A percentile compares a stretch with the other conserved stretches of the same genome.
Evolutionary conservation across 2,888 invertebrate genomes (phyloP).

Genomic region (Corbicula japonica): DNA sequence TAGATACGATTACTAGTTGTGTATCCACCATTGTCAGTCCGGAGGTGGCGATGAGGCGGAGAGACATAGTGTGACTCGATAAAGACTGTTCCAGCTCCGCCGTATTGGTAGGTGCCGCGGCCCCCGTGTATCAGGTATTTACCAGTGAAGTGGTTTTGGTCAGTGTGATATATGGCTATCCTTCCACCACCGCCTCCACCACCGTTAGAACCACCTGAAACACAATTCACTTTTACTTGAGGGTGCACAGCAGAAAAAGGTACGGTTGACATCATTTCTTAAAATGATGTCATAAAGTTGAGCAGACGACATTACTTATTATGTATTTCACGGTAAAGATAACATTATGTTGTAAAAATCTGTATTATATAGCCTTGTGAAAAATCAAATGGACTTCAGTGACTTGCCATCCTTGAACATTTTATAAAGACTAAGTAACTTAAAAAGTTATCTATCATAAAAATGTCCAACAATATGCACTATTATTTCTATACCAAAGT

Average conservation of each 20-base stretch:
- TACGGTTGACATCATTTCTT: too few relatives aligned
- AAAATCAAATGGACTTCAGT: too few relatives aligned
- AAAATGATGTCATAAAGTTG: too few relatives aligned
- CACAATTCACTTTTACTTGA: background rate
- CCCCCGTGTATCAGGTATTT: constrained; percentile 73
- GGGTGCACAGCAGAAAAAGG: background rate
- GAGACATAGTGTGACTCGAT: constrained; percentile 48
- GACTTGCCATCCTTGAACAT: too few relatives aligned
- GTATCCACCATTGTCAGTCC: constrained; percentile 69
- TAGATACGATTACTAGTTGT: constrained; percentile 67
- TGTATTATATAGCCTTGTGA: too few relatives aligned
- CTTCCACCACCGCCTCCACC: constrained; percentile 80
- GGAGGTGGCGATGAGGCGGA: constrained; percentile 49
- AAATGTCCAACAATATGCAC: too few relatives aligned
- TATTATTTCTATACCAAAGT: too few relatives aligned
- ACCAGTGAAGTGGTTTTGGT: constrained; percentile 74
- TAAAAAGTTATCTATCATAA: too few relatives aligned
- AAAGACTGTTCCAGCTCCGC: constrained; percentile 77
- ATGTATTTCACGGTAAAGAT: too few relatives aligned
- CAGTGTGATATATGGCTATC: constrained; percentile 78
- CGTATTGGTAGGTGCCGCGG: constrained; percentile 64
- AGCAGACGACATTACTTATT: too few relatives aligned
- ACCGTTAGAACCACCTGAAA: constrained; percentile 67
- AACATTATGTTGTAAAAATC: too few relatives aligned
- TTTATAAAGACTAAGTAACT: too few relatives aligned